Evolutionary conservation across 2,888 invertebrate genomes (phyloP).

Genomic region (Machimus atricapillus): DNA sequence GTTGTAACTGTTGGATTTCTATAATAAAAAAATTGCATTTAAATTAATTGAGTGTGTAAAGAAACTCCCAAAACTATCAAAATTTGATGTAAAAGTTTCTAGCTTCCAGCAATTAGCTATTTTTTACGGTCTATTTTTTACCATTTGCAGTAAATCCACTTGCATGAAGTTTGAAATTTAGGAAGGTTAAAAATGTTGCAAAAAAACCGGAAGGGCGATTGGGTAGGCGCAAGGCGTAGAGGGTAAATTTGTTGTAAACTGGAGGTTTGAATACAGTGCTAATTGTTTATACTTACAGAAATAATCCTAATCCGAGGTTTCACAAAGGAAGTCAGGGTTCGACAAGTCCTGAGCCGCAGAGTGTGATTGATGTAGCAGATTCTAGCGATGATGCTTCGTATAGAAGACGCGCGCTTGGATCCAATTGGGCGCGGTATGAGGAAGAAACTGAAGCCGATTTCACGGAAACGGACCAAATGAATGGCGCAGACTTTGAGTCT

Average conservation of each 20-base stretch:
- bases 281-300: background rate
- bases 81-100: background rate
- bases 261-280: background rate
- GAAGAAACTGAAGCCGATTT: conserved; percentile 44
- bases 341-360: conserved; percentile 50
- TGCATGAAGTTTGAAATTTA: background rate
- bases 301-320: background rate
- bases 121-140: background rate
- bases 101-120: background rate
- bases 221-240: background rate
- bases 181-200: background rate
- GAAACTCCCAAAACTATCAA: background rate
- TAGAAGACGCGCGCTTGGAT: conserved; percentile 46
- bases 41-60: background rate
- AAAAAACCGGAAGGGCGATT: background rate
- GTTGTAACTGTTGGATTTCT: too few species aligned
- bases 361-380: conserved; percentile 58
- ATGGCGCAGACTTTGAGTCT: conserved; percentile 59
- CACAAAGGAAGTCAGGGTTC: background rate
- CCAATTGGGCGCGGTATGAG: conserved; percentile 10
- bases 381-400: conserved; percentile 58
- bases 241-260: background rate
- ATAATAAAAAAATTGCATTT: too few species aligned
- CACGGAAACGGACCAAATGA: conserved; percentile 55
- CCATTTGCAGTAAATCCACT: background rate